A percentile compares a stretch with the other conserved stretches of the same genome.
Evolutionary conservation across 2,797 vertebrate species (phyloP).

Genomic region (Naso thynnoides): DNA sequence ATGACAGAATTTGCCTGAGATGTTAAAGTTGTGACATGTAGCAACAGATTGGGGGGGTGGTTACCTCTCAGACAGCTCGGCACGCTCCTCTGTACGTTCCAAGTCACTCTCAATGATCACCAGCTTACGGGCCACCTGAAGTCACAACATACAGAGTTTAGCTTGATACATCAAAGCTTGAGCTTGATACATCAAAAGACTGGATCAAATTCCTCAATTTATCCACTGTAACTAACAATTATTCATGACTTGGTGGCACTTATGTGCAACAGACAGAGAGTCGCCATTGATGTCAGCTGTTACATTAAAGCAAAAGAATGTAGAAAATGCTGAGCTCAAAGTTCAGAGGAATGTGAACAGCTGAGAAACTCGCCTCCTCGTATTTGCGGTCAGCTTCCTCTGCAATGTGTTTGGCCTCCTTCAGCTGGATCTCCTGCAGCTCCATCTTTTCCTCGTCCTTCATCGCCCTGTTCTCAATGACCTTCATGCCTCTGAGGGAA

Average conservation of each 20-base stretch:
- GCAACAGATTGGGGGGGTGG: neutral
- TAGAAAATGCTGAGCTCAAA: conserved; percentile 1
- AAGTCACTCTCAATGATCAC: conserved; percentile 99
- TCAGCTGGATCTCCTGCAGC: conserved; percentile 97
- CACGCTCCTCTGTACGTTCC: conserved; percentile 97
- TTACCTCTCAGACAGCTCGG: conserved; percentile 96
- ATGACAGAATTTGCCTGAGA: neutral
- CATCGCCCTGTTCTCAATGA: conserved; percentile 98
- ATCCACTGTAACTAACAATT: neutral
- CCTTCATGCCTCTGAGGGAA: conserved; percentile 95
- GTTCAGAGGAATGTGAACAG: conserved; percentile 25
- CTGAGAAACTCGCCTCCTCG: conserved; percentile 90
- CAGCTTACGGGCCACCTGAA: conserved; percentile 97
- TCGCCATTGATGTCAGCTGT: neutral
- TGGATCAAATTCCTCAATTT: neutral
- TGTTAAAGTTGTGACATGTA: neutral
- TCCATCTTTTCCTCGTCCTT: conserved; percentile 99
- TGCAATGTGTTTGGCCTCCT: conserved; percentile 99
- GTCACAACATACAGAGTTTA: conserved; percentile 43
- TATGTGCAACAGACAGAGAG: neutral
- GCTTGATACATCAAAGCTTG: no score
- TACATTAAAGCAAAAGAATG: neutral
- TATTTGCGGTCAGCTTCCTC: conserved; percentile 99
- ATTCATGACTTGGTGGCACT: neutral
- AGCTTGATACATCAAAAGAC: neutral